A percentile compares a stretch with the other conserved stretches of the same genome.
Conservation (phyloP, 2,888 invertebrate genomes). For the Philaethria dido region DNA sequence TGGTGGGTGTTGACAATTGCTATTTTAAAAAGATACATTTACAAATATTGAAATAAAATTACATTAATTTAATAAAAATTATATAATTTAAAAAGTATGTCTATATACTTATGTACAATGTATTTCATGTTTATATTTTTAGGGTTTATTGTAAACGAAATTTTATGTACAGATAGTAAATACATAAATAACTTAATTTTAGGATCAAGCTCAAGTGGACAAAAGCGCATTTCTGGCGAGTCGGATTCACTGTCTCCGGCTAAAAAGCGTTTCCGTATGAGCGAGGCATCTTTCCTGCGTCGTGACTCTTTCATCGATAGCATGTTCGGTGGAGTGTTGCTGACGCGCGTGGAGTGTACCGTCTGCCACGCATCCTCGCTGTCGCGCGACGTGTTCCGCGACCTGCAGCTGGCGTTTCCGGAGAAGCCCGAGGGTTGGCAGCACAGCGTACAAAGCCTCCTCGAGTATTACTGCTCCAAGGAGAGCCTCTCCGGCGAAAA, state of each 20-base stretch:
- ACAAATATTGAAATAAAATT: no score
- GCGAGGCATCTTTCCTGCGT: conserved; percentile 55
- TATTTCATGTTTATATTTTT: no score
- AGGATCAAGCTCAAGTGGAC: conserved; percentile 57
- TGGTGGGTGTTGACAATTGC: conserved; percentile 50
- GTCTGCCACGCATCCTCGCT: conserved; percentile 89
- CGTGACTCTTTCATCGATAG: conserved; percentile 83
- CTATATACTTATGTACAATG: no score
- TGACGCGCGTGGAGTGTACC: conserved; percentile 89
- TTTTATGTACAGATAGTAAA: background rate
- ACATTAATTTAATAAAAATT: no score
- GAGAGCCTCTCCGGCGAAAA: conserved; percentile 92
- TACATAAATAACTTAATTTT: conserved; percentile 32
- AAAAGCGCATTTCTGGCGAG: conserved; percentile 53
- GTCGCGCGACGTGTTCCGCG: conserved; percentile 91
- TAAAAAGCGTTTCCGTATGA: conserved; percentile 59
- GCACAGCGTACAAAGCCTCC: conserved; percentile 89
- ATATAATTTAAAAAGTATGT: no score
- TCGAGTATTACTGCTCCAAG: conserved; percentile 90
- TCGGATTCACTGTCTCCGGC: conserved; percentile 46
- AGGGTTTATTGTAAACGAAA: background rate
- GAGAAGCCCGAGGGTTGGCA: conserved; percentile 73
- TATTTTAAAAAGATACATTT: background rate
- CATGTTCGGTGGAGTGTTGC: conserved; percentile 90
- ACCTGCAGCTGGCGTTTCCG: conserved; percentile 91